Evolutionary conservation across 2,888 invertebrate genomes (phyloP).

Genomic region (Brachypalpus laphriformis): DNA sequence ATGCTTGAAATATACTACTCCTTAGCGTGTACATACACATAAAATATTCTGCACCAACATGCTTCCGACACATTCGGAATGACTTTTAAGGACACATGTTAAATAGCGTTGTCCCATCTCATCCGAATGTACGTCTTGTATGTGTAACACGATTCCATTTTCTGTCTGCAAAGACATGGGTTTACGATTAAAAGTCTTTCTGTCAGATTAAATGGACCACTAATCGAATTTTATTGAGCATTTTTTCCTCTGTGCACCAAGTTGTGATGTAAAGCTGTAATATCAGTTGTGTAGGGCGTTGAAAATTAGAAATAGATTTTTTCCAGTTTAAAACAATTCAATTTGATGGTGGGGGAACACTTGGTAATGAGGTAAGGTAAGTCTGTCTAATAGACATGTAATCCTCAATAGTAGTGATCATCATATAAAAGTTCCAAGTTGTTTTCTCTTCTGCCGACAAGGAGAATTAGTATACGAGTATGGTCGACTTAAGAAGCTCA

Average conservation of each 20-base stretch:
- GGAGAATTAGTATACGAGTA: too few relatives aligned
- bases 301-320: slow-evolving; percentile 1
- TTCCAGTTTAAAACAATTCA: background rate
- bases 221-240: slow-evolving; percentile 64
- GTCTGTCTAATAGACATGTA: too few relatives aligned
- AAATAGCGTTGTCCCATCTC: slow-evolving; percentile 60
- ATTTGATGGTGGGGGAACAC: background rate
- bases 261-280: background rate
- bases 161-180: slow-evolving; percentile 49
- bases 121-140: slow-evolving; percentile 29
- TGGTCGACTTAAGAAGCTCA: too few relatives aligned
- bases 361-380: too few relatives aligned
- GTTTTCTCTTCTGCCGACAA: too few relatives aligned
- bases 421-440: too few relatives aligned
- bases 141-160: slow-evolving; percentile 47
- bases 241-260: slow-evolving; percentile 23
- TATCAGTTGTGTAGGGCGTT: slow-evolving; percentile 20
- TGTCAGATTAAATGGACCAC: slow-evolving; percentile 62
- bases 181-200: slow-evolving; percentile 61
- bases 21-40: slow-evolving; percentile 30
- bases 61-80: slow-evolving; percentile 60
- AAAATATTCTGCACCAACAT: slow-evolving; percentile 54
- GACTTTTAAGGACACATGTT: slow-evolving; percentile 66
- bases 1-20: slow-evolving; percentile 12
- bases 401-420: too few relatives aligned